phyloP scores from a whole-genome alignment of 2,797 vertebrate genomes.

The Masticophis lateralis region DNA sequence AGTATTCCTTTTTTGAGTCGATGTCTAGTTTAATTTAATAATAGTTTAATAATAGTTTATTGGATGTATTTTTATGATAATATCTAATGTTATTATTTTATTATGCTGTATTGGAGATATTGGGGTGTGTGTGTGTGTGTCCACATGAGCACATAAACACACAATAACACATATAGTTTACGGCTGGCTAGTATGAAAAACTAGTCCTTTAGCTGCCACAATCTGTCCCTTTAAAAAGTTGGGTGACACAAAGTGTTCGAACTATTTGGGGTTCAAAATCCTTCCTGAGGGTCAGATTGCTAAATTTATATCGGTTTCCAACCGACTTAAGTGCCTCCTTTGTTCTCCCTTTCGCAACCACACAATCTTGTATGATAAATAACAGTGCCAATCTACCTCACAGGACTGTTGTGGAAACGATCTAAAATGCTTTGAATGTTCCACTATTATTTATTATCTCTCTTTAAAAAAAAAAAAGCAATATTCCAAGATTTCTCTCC shows the following conservation, averaged over 20 bases:
- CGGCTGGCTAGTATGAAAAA: neutral
- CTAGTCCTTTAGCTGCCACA: neutral
- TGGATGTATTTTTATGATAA: neutral
- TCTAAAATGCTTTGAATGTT: neutral
- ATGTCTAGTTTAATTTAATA: neutral
- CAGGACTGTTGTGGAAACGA: neutral
- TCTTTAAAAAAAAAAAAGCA: neutral
- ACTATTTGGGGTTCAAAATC: neutral
- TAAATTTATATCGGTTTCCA: neutral
- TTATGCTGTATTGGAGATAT: neutral
- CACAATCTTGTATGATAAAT: neutral
- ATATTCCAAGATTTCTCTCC: neutral
- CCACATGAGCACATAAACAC: rapidly evolving
- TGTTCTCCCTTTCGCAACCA: neutral
- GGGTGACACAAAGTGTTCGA: neutral
- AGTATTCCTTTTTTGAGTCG: neutral
- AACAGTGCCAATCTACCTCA: neutral
- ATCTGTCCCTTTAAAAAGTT: neutral
- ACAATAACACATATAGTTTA: neutral
- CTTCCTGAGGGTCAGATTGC: neutral
- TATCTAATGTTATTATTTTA: neutral
- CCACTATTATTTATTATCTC: neutral
- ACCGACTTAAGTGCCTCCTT: neutral
- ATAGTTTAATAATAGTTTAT: neutral
- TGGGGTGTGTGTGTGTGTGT: neutral